These are phyloP conservation scores for Leucophenga maculata DNA, from an alignment of 2,888 invertebrate species.

Conservation along the genomic window DNA sequence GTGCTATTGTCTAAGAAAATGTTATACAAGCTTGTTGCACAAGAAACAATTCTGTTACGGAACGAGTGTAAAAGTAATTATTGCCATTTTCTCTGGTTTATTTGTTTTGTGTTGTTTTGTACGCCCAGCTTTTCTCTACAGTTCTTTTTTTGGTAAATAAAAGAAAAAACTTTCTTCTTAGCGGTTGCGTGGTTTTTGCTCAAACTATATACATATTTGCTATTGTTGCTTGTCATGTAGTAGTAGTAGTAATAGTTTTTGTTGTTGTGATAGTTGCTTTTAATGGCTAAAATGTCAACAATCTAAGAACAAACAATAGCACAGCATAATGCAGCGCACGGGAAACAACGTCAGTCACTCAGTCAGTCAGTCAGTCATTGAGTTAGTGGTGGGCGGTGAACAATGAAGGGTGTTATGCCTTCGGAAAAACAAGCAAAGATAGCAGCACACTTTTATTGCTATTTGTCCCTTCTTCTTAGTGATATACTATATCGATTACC, in stretches of 20 bases:
- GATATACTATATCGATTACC: background rate
- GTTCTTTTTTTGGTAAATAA: conserved; percentile 51
- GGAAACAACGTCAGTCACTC: background rate
- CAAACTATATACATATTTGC: no score
- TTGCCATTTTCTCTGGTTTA: background rate
- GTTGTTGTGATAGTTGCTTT: background rate
- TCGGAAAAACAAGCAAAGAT: no score
- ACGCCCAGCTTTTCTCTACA: background rate
- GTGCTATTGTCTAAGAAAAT: conserved; percentile 12
- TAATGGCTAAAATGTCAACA: conserved; percentile 24
- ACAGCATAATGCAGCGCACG: background rate
- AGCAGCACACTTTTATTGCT: no score
- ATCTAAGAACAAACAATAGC: conserved; percentile 11
- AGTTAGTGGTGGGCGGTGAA: background rate
- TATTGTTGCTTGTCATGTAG: no score
- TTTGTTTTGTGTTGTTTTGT: background rate
- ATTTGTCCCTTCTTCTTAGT: background rate
- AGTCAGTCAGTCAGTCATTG: no score
- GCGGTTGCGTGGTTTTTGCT: conserved; percentile 30
- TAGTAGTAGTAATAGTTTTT: background rate
- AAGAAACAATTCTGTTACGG: background rate
- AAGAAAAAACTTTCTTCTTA: conserved; percentile 40
- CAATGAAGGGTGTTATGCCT: background rate
- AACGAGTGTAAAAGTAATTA: conserved; percentile 13
- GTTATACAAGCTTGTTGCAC: conserved; percentile 19